These are phyloP conservation scores for Rhinolophus sinicus DNA, from an alignment of 2,113 vertebrate genomes.

Conservation along the genomic window DNA sequence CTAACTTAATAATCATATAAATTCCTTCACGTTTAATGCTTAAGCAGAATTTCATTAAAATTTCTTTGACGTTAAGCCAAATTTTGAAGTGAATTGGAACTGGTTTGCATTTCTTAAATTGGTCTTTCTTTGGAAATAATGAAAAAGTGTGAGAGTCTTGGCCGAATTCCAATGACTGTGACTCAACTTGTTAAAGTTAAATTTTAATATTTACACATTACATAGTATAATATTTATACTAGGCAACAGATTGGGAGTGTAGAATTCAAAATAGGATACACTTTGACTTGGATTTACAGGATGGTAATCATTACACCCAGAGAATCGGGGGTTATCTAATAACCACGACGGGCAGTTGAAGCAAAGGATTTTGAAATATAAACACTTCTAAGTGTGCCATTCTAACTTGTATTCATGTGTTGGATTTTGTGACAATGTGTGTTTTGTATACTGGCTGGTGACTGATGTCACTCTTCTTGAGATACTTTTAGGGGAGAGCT, in stretches of 20 bases:
- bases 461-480: not conserved
- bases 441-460: not conserved
- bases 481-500: not conserved
- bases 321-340: slow-evolving; percentile 30
- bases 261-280: slow-evolving; percentile 74
- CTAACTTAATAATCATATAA: slow-evolving; percentile 83
- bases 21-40: slow-evolving; percentile 82
- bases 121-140: slow-evolving; percentile 84
- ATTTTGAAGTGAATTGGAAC: slow-evolving; percentile 83
- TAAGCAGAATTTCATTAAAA: slow-evolving; percentile 82
- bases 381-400: not conserved
- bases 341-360: not conserved
- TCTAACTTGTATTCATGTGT: not conserved
- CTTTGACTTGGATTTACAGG: slow-evolving; percentile 76
- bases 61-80: slow-evolving; percentile 82
- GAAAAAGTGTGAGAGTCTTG: slow-evolving; percentile 81
- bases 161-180: slow-evolving; percentile 80
- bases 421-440: not conserved
- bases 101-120: slow-evolving; percentile 85
- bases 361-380: slow-evolving; percentile 22
- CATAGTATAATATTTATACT: slow-evolving; percentile 82
- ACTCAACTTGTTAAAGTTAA: slow-evolving; percentile 82
- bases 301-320: not conserved
- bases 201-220: slow-evolving; percentile 84
- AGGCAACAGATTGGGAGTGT: slow-evolving; percentile 75